These are phyloP conservation scores for Branchinecta lindahli DNA, from an alignment of 1,140 invertebrate genomes.

Conservation along the genomic window DNA sequence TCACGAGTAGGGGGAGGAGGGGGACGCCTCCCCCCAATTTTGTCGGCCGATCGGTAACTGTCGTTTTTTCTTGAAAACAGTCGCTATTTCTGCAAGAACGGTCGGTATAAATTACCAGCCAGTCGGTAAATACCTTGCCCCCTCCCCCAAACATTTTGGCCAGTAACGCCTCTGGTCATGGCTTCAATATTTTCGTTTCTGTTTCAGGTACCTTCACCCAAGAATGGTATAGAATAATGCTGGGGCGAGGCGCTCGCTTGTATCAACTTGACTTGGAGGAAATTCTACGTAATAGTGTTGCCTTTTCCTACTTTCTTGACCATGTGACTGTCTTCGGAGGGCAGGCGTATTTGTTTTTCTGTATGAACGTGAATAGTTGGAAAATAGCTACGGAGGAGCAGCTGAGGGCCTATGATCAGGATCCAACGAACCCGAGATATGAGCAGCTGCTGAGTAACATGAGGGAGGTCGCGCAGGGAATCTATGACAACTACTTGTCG, in stretches of 20 bases:
- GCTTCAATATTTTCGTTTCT: constrained; percentile 31
- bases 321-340: constrained; percentile 54
- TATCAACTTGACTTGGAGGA: constrained; percentile 55
- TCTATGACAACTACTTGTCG: constrained; percentile 66
- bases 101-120: no score
- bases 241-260: constrained; percentile 39
- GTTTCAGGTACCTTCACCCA: constrained; percentile 25
- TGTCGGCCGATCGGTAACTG: no score
- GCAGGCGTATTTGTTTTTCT: constrained; percentile 63
- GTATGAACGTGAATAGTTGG: constrained; percentile 67
- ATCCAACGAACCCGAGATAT: constrained; percentile 24
- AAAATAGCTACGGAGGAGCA: constrained; percentile 58
- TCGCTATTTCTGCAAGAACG: no score
- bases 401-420: constrained; percentile 40
- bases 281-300: constrained; percentile 61
- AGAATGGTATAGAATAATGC: constrained; percentile 38
- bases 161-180: no score
- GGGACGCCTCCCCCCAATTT: no score
- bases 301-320: constrained; percentile 64
- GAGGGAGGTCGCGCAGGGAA: constrained; percentile 55
- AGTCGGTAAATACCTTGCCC: no score
- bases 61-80: no score
- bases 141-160: no score
- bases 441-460: constrained; percentile 40
- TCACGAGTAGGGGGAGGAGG: no score